A percentile compares a stretch with the other conserved stretches of the same genome.
Evolutionary conservation across 2,113 vertebrate genomes (phyloP).

Genomic region (Ictalurus furcatus): DNA sequence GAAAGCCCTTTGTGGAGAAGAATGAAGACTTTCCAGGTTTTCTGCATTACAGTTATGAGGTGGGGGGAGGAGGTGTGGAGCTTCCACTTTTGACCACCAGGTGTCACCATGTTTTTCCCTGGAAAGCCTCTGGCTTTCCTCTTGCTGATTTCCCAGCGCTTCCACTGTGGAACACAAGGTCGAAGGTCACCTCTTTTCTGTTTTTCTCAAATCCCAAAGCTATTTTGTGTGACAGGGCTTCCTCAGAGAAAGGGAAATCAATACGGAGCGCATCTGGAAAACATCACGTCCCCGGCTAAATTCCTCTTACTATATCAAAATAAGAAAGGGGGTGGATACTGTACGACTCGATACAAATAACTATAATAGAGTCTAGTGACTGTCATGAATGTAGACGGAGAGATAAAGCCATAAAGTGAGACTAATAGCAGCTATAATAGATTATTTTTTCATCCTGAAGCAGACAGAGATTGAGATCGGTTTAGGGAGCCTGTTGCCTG

Average conservation of each 20-base stretch:
- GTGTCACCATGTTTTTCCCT: slow-evolving; percentile 57
- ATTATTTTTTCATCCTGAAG: slow-evolving; percentile 5
- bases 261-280: slow-evolving; percentile 59
- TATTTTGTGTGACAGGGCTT: slow-evolving; percentile 17
- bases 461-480: slow-evolving; percentile 60
- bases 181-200: slow-evolving; percentile 62
- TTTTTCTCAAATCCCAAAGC: slow-evolving; percentile 65
- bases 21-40: background rate
- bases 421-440: slow-evolving; percentile 20
- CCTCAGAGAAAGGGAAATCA: slow-evolving; percentile 64
- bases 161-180: slow-evolving; percentile 65
- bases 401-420: slow-evolving; percentile 4
- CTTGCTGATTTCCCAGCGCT: slow-evolving; percentile 40
- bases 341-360: background rate
- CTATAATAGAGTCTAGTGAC: background rate
- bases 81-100: slow-evolving; percentile 61
- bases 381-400: background rate
- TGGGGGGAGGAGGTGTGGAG: background rate
- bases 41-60: background rate
- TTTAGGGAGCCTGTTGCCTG: slow-evolving; percentile 72
- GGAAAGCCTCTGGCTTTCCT: background rate
- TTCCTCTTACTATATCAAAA: background rate
- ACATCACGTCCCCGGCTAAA: slow-evolving; percentile 5
- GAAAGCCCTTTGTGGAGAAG: background rate
- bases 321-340: background rate